phyloP scores from a whole-genome alignment of 2,888 invertebrate genomes.

The Rotaria magnacalcarata region DNA sequence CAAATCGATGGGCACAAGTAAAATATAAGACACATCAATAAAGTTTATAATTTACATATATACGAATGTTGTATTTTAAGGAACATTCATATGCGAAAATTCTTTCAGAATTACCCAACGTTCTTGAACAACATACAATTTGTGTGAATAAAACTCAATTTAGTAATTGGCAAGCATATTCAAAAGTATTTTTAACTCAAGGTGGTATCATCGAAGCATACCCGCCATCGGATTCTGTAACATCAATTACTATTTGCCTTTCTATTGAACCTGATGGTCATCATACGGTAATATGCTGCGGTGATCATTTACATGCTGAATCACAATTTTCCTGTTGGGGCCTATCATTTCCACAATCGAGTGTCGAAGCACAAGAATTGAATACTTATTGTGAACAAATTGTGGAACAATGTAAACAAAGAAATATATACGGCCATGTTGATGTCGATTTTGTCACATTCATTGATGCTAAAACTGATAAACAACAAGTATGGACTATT shows the following conservation, averaged over 20 bases:
- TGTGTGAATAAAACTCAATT: constrained; percentile 50
- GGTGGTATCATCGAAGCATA: constrained; percentile 59
- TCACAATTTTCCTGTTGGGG: constrained; percentile 57
- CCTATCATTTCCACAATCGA: constrained; percentile 57
- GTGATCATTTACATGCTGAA: constrained; percentile 59
- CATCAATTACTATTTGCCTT: constrained; percentile 57
- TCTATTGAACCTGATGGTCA: constrained; percentile 56
- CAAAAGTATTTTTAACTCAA: constrained; percentile 47
- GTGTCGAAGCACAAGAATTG: constrained; percentile 55
- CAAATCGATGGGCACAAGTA: constrained; percentile 50
- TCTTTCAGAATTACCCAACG: constrained; percentile 54
- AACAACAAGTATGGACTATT: constrained; percentile 57
- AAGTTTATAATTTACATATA: too few relatives aligned
- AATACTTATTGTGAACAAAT: constrained; percentile 54
- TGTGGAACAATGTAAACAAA: constrained; percentile 55
- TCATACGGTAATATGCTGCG: constrained; percentile 53
- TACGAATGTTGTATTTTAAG: constrained; percentile 48
- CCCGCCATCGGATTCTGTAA: constrained; percentile 58
- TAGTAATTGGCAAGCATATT: constrained; percentile 21
- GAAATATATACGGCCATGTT: constrained; percentile 57
- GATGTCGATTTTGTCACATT: constrained; percentile 59
- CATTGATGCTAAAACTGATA: constrained; percentile 54
- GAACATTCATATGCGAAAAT: constrained; percentile 58
- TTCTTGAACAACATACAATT: constrained; percentile 51
- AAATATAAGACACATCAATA: not conserved